Base-by-base conservation (phyloP, 2,888 invertebrate species). In the Fragum whitleyi region DNA sequence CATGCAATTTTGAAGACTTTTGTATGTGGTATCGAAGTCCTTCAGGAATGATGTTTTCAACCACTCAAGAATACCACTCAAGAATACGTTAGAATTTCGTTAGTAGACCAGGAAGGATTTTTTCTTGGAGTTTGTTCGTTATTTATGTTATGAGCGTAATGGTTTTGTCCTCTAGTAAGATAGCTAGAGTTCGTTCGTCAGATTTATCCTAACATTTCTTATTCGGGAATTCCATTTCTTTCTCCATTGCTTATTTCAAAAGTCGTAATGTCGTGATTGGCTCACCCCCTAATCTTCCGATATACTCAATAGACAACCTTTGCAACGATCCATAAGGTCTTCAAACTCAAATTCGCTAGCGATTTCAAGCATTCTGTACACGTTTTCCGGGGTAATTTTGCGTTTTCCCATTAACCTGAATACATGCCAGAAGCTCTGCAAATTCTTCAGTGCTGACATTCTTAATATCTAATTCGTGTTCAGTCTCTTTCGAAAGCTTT, bases 341-440 rank as follows among this genome's bases (percentile, higher is more conserved):
- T 61, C 61, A 61, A 61, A 26, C n/a, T 61, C 21, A 28, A 28
- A 61, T 29, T 29, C 1, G 7, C 23, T 6, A 14, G 61, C 61
- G 28, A 61, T 9, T 28, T 11, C 28, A 19, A 61, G 29, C 61
- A 61, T 61, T 23, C 28, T 61, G 32, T 21, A 28, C 9, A 29
- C 61, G 29, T 61, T 61, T 16, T 26, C 26, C 26, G 9, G 26
- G 1, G 61, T 28, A 26, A 61, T 29, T 29, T 61, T 61, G 7
- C 32, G 61, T 1, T n/a, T 26, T 26, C 16, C 29, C 61, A 26
- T 26, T 14, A 16, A 23, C n/a, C 29, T 61, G 61, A 6, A 61
- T 28, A 23, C 61, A 61, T 1, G 61, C 61, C 29, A 61, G n/a
- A 61, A 61, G 28, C 29, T 61, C 61, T 2, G 32, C 61, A 29